Evolutionary conservation across 1,140 invertebrate species (phyloP).

Genomic region (silkworm (Bombyx mori)): DNA sequence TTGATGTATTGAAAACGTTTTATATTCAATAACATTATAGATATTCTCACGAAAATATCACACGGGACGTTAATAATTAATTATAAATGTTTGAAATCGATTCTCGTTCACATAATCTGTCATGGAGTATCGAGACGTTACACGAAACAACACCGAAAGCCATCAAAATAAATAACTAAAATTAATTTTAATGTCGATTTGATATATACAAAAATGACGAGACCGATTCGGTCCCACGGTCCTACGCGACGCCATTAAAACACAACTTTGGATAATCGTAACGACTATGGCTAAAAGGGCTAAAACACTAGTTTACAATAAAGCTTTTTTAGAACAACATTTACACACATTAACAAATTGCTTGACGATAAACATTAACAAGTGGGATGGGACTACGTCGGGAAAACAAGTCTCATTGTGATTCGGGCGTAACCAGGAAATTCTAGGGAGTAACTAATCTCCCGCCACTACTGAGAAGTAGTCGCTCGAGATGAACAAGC

Average conservation of each 20-base stretch:
- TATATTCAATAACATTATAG: too few species aligned
- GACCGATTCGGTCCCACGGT: constrained; percentile 33
- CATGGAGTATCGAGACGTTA: constrained; percentile 44
- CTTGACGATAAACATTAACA: constrained; percentile 6
- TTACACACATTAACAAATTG: constrained; percentile 53
- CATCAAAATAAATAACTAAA: constrained; percentile 61
- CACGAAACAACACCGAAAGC: constrained; percentile 35
- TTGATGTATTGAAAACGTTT: too few species aligned
- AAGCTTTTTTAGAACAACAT: constrained; percentile 65
- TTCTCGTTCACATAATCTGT: constrained; percentile 29
- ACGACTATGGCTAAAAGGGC: constrained; percentile 42
- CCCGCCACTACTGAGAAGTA: too few species aligned
- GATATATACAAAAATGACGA: constrained; percentile 43
- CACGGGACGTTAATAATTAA: too few species aligned
- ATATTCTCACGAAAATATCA: too few species aligned
- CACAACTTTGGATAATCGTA: constrained; percentile 61
- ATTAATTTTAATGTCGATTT: constrained; percentile 32
- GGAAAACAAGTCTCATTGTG: too few species aligned
- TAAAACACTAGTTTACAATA: constrained; percentile 61
- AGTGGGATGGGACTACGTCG: constrained; percentile 1
- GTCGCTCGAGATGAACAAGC: too few species aligned
- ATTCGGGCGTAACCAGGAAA: too few species aligned
- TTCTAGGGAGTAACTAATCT: too few species aligned
- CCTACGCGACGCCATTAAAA: constrained; percentile 50
- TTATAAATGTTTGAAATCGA: too few species aligned